Evolutionary conservation across 2,888 invertebrate species (phyloP).

Genomic region (Amblyjoppa proteus): DNA sequence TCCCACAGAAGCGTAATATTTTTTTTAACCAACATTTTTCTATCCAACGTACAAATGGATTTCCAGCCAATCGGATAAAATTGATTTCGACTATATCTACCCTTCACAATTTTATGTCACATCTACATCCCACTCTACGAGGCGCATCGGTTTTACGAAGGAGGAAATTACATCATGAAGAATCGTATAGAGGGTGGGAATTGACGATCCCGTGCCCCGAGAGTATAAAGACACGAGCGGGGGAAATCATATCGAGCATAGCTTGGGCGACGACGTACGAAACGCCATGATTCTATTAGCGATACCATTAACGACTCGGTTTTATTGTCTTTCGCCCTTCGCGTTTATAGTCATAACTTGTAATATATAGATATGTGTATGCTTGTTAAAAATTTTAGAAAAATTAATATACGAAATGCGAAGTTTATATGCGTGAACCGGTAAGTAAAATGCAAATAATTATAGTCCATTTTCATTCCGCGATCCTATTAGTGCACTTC

Average conservation of each 20-base stretch:
- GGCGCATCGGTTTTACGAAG: background rate
- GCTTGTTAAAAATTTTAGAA: background rate
- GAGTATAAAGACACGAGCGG: conserved; percentile 57
- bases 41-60: background rate
- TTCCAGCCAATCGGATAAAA: conserved; percentile 1
- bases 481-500: background rate
- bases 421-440: background rate
- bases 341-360: conserved; percentile 82
- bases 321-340: conserved; percentile 80
- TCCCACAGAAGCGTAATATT: conserved; percentile 38
- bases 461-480: background rate
- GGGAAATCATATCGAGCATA: conserved; percentile 64
- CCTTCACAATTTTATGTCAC: background rate
- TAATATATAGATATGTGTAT: conserved; percentile 67
- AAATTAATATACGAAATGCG: background rate
- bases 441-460: background rate
- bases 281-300: conserved; percentile 82
- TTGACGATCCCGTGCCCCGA: conserved; percentile 32
- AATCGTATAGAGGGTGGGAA: conserved; percentile 35
- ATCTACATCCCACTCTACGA: background rate
- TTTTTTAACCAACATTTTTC: conserved; percentile 22
- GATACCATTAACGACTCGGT: conserved; percentile 81
- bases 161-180: conserved; percentile 30
- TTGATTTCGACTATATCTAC: background rate
- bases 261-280: conserved; percentile 67